Evolutionary conservation across 2,113 vertebrate species (phyloP).

Genomic region (Odobenus rosmarus): DNA sequence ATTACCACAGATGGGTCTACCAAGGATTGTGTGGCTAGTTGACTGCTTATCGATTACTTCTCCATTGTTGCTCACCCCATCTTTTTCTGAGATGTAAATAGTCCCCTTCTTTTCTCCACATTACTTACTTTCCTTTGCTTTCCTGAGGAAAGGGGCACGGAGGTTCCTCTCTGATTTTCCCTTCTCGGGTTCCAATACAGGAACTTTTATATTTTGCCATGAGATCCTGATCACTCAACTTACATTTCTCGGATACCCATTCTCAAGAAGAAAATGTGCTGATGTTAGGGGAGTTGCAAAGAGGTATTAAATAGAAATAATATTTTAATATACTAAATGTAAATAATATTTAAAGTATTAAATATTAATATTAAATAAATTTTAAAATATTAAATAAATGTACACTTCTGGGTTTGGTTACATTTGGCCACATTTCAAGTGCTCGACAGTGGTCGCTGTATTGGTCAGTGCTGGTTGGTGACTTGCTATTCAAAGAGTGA

Average conservation of each 20-base stretch:
- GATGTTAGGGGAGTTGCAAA: not conserved
- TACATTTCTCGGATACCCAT: not conserved
- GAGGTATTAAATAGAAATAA: not conserved
- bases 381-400: not conserved
- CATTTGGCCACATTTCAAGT: not conserved
- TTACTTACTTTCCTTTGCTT: not conserved
- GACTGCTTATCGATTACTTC: fast-evolving
- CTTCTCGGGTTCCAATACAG: not conserved
- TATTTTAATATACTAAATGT: not conserved
- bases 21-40: not conserved
- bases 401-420: not conserved
- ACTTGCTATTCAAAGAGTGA: not conserved
- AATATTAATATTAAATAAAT: not conserved
- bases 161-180: not conserved
- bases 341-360: not conserved
- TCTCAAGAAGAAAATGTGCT: not conserved
- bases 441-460: not conserved
- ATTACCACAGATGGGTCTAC: not conserved
- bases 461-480: not conserved
- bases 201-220: not conserved
- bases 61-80: not conserved
- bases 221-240: not conserved
- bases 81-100: not conserved
- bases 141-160: not conserved
- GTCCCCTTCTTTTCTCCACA: not conserved